Evolutionary conservation across 2,113 vertebrate species (phyloP).

Genomic region (Heterotis niloticus): DNA sequence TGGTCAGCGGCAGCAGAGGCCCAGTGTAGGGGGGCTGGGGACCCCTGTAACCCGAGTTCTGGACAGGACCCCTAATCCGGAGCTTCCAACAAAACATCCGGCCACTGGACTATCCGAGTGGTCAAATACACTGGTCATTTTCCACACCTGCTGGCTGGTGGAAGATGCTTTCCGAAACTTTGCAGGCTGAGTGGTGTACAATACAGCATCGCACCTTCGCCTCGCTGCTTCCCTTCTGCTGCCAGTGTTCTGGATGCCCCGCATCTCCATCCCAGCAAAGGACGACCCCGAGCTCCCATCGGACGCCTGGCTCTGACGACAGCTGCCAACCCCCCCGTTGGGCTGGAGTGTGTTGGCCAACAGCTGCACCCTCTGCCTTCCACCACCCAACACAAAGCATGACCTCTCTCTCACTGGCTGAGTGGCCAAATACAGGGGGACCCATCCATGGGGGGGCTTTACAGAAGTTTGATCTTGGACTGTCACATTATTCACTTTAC

Average conservation of each 20-base stretch:
- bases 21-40: slow-evolving; percentile 53
- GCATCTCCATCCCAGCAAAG: slow-evolving; percentile 49
- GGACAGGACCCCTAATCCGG: slow-evolving; percentile 57
- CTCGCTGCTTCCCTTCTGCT: background rate
- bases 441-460: too few species aligned
- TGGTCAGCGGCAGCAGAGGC: slow-evolving; percentile 48
- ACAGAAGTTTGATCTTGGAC: too few species aligned
- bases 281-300: slow-evolving; percentile 52
- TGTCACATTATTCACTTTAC: too few species aligned
- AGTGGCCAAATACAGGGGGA: too few species aligned
- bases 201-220: background rate
- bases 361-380: slow-evolving; percentile 59
- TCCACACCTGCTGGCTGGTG: slow-evolving; percentile 6
- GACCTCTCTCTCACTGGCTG: background rate
- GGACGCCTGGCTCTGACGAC: slow-evolving; percentile 63
- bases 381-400: background rate
- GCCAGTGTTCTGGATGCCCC: slow-evolving; percentile 34
- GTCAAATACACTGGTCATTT: slow-evolving; percentile 10
- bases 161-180: background rate
- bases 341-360: slow-evolving; percentile 60
- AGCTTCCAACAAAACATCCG: slow-evolving; percentile 61
- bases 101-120: slow-evolving; percentile 57
- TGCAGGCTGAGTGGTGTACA: background rate
- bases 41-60: slow-evolving; percentile 59
- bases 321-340: slow-evolving; percentile 56